Evolutionary conservation across 2,888 invertebrate species (phyloP).

Genomic region (Acrocyrtus sp.): DNA sequence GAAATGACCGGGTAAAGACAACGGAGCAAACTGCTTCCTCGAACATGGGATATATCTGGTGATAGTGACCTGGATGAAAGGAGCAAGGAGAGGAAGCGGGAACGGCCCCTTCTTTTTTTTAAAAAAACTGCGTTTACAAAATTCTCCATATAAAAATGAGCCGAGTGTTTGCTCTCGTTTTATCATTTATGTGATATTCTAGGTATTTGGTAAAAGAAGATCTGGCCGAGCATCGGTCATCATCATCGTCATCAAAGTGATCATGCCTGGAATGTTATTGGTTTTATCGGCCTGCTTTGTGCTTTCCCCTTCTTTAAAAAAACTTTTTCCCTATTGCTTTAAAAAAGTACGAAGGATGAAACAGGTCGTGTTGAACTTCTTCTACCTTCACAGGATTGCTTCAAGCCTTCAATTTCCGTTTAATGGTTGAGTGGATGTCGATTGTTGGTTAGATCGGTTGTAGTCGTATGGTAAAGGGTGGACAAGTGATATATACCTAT

Average conservation of each 20-base stretch:
- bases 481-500: too few species aligned
- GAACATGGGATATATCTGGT: too few species aligned
- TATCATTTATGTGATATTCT: neutral
- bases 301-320: neutral
- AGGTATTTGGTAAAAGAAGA: neutral
- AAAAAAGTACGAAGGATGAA: neutral
- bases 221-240: neutral
- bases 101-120: too few species aligned
- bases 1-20: neutral
- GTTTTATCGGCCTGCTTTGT: slow-evolving; percentile 11
- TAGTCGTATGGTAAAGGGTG: too few species aligned
- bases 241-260: neutral
- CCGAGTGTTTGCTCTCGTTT: neutral
- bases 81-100: too few species aligned
- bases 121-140: too few species aligned
- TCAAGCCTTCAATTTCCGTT: slow-evolving; percentile 38
- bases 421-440: slow-evolving; percentile 31
- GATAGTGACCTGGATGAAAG: too few species aligned
- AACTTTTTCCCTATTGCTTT: neutral
- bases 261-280: slow-evolving; percentile 9
- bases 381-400: slow-evolving; percentile 2
- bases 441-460: slow-evolving; percentile 9
- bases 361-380: neutral
- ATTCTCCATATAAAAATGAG: too few species aligned
- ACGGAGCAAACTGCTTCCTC: too few species aligned